A percentile compares a stretch with the other conserved stretches of the same genome.
phyloP scores from a whole-genome alignment of 2,797 vertebrate genomes.

The Acropternis orthonyx region DNA sequence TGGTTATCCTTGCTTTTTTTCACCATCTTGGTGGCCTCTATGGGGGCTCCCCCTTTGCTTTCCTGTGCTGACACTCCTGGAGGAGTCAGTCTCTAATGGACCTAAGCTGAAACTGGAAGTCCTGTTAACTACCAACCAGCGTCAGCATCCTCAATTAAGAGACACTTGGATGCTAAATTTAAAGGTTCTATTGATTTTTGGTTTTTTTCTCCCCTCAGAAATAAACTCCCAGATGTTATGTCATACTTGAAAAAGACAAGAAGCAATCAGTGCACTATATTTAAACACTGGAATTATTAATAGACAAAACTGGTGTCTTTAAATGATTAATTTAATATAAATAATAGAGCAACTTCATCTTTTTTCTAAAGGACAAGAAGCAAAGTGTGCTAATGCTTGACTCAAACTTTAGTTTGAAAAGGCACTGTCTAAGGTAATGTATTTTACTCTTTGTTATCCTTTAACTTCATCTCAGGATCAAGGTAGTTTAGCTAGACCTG shows the following conservation, averaged over 20 bases:
- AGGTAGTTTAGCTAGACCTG: background rate
- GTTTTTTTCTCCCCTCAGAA: background rate
- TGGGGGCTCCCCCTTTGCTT: background rate
- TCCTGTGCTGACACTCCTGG: background rate
- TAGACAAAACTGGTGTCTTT: background rate
- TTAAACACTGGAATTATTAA: slow-evolving; percentile 33
- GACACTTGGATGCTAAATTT: background rate
- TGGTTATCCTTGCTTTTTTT: background rate
- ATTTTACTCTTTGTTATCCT: background rate
- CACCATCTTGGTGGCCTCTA: background rate
- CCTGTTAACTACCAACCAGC: background rate
- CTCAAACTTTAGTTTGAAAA: background rate
- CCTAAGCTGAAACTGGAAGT: background rate
- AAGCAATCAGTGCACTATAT: slow-evolving; percentile 45
- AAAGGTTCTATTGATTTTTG: background rate
- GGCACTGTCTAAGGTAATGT: background rate
- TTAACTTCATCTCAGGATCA: background rate
- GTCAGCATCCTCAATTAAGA: background rate
- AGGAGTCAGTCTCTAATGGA: background rate
- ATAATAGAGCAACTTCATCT: slow-evolving; percentile 15
- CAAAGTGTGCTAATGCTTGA: background rate
- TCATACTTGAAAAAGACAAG: slow-evolving; percentile 20
- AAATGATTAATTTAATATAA: slow-evolving; percentile 49
- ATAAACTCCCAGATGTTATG: background rate
- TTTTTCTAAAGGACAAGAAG: background rate